A percentile compares a stretch with the other conserved stretches of the same genome.
These are phyloP conservation scores for Hyppa rectilinea DNA, from an alignment of 2,888 invertebrate species.

Conservation along the genomic window DNA sequence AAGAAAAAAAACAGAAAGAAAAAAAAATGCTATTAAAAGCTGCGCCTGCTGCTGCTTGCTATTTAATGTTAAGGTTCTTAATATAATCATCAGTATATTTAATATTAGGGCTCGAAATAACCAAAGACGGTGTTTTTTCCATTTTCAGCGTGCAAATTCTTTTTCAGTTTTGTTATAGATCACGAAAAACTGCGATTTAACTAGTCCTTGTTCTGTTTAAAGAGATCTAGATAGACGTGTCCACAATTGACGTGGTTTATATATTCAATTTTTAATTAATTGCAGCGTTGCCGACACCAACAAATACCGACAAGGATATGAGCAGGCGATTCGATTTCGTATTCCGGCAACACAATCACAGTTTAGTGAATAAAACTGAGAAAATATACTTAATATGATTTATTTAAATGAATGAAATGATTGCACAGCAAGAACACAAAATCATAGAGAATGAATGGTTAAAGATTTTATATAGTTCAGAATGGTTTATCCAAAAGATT, in stretches of 20 bases:
- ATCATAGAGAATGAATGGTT: too few relatives aligned
- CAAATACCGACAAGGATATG: conserved; percentile 51
- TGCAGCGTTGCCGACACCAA: conserved; percentile 35
- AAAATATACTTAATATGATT: too few relatives aligned
- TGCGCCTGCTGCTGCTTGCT: too few relatives aligned
- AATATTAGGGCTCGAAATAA: conserved; percentile 94
- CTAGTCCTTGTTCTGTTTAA: not conserved
- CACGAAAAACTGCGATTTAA: conserved; percentile 3
- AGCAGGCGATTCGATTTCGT: conserved; percentile 26
- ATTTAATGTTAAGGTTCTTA: too few relatives aligned
- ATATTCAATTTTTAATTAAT: conserved; percentile 35
- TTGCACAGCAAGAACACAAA: too few relatives aligned
- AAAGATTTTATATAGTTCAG: too few relatives aligned
- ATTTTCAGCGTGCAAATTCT: conserved; percentile 66
- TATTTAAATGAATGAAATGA: too few relatives aligned
- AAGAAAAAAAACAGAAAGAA: too few relatives aligned
- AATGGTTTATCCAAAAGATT: not conserved
- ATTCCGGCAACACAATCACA: conserved; percentile 56
- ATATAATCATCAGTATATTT: conserved; percentile 95
- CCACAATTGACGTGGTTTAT: not conserved
- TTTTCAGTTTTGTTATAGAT: conserved; percentile 42
- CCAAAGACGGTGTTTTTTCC: conserved; percentile 81
- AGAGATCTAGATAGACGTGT: conserved; percentile 40
- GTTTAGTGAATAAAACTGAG: too few relatives aligned
- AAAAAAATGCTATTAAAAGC: too few relatives aligned